These are phyloP conservation scores for Cyprinodon variegatus DNA, from an alignment of 2,113 vertebrate species.

Conservation along the genomic window DNA sequence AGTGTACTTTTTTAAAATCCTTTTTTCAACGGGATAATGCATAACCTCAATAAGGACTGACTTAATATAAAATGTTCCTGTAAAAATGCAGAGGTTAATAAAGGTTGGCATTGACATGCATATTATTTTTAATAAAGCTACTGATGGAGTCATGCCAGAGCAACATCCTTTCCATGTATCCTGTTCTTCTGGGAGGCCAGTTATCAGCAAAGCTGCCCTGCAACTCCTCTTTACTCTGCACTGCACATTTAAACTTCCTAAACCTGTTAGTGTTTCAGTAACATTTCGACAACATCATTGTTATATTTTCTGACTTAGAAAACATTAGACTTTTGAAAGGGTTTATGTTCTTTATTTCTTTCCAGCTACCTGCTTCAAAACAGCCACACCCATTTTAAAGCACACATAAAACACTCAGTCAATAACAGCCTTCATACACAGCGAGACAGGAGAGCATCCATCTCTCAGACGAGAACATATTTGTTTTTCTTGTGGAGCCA, in stretches of 20 bases:
- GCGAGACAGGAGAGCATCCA: slow-evolving; percentile 16
- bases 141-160: slow-evolving; percentile 34
- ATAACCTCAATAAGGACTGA: not conserved
- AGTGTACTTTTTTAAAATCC: too few relatives aligned
- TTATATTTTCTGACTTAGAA: not conserved
- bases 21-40: too few relatives aligned
- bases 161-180: slow-evolving; percentile 72
- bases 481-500: slow-evolving; percentile 17
- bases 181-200: slow-evolving; percentile 57
- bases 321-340: not conserved
- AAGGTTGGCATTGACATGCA: not conserved
- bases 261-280: not conserved
- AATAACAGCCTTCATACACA: slow-evolving; percentile 34
- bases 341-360: slow-evolving; percentile 3
- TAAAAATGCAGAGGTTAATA: not conserved
- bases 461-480: slow-evolving; percentile 1
- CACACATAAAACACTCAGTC: slow-evolving; percentile 45
- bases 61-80: not conserved
- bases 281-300: not conserved
- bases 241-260: slow-evolving; percentile 7
- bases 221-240: not conserved
- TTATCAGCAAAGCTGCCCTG: slow-evolving; percentile 20
- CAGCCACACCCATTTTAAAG: slow-evolving; percentile 72
- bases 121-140: not conserved
- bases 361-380: slow-evolving; percentile 40